Conservation (phyloP, 2,888 invertebrate genomes). For the Gymnocheta viridis region DNA sequence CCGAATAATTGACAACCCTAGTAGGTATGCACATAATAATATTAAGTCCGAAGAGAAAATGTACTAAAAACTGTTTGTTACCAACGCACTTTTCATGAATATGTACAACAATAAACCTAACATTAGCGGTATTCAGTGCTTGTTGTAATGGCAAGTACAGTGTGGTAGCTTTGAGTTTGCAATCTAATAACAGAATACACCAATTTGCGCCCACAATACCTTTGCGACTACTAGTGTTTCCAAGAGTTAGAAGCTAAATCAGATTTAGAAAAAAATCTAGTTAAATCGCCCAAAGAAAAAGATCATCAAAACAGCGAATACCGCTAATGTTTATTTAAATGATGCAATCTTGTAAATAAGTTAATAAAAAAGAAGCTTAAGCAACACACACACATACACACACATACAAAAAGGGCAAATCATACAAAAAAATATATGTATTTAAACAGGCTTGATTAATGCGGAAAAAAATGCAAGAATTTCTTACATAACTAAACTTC, state of each 20-base stretch:
- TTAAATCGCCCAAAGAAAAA: too few species aligned
- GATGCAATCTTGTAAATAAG: slow-evolving; percentile 43
- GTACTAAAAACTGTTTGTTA: not conserved
- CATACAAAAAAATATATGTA: too few species aligned
- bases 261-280: too few species aligned
- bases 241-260: too few species aligned
- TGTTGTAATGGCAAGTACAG: too few species aligned
- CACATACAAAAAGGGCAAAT: not conserved
- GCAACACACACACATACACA: not conserved
- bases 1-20: too few species aligned
- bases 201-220: too few species aligned
- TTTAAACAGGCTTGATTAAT: not conserved
- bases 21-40: not conserved
- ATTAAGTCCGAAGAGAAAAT: not conserved
- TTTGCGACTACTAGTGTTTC: too few species aligned
- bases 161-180: too few species aligned
- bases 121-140: too few species aligned
- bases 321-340: slow-evolving; percentile 22
- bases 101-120: slow-evolving; percentile 19
- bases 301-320: too few species aligned
- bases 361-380: slow-evolving; percentile 7
- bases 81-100: slow-evolving; percentile 29
- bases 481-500: not conserved
- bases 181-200: too few species aligned
- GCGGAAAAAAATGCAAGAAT: not conserved